Evolutionary conservation across 2,797 vertebrate genomes (phyloP).

Genomic region (Tadarida brasiliensis): DNA sequence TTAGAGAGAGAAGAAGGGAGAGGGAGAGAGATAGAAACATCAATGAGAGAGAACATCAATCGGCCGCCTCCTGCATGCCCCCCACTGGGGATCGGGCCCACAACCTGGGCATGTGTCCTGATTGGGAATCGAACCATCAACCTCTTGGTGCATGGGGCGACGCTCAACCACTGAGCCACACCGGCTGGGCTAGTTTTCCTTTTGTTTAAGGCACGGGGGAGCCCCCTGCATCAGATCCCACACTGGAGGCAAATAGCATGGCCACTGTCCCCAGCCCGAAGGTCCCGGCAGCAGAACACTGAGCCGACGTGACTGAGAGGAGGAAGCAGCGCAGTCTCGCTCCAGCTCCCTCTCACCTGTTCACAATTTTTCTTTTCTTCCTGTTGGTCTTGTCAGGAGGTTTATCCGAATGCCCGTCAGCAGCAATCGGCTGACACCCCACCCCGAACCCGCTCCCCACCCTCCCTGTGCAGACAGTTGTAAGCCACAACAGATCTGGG

Average conservation of each 20-base stretch:
- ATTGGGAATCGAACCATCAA: no score
- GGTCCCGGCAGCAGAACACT: not conserved
- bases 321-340: not conserved
- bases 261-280: not conserved
- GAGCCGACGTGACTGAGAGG: not conserved
- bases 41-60: no score
- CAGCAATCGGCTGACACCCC: not conserved
- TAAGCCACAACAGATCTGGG: slow-evolving; percentile 36
- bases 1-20: no score
- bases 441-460: not conserved
- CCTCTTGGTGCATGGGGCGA: no score
- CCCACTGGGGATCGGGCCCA: no score
- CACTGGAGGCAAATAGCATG: not conserved
- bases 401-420: slow-evolving; percentile 62
- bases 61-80: no score
- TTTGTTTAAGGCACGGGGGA: slow-evolving; percentile 41
- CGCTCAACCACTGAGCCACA: no score
- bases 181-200: not conserved
- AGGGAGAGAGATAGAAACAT: no score
- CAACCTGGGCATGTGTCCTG: no score
- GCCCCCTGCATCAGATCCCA: not conserved
- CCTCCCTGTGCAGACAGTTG: slow-evolving; percentile 42
- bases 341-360: not conserved
- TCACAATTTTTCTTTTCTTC: slow-evolving; percentile 44
- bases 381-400: slow-evolving; percentile 66